Conservation (phyloP, 2,113 vertebrate genomes). For the Emydura subglobosa region DNA sequence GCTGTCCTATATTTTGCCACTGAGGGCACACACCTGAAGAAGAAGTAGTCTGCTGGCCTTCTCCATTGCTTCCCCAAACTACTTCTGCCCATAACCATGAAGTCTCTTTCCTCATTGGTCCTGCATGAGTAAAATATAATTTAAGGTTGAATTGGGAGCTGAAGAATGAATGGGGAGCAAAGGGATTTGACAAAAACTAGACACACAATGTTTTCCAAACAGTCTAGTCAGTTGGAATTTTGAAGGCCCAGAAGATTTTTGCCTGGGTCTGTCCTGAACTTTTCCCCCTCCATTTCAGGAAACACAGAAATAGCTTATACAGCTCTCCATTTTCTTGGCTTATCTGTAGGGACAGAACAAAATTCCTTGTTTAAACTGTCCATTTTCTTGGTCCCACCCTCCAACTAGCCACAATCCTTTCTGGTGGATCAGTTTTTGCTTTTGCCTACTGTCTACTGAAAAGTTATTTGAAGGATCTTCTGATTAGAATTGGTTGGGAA, state of each 20-base stretch:
- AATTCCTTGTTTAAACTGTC: not conserved
- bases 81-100: not conserved
- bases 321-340: not conserved
- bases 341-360: not conserved
- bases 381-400: not conserved
- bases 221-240: not conserved
- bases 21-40: fast-evolving
- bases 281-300: not conserved
- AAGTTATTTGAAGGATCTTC: not conserved
- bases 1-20: not conserved
- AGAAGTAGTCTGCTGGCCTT: not conserved
- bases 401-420: not conserved
- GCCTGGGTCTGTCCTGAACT: no score
- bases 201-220: not conserved
- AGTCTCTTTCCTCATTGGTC: not conserved
- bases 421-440: not conserved
- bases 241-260: not conserved
- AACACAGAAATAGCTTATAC: not conserved
- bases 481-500: not conserved
- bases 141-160: constrained; percentile 21
- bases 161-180: not conserved
- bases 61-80: not conserved
- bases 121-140: not conserved
- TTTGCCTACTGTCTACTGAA: not conserved
- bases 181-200: not conserved